Evolutionary conservation across 2,797 vertebrate species (phyloP).

Genomic region (Morus bassanus): DNA sequence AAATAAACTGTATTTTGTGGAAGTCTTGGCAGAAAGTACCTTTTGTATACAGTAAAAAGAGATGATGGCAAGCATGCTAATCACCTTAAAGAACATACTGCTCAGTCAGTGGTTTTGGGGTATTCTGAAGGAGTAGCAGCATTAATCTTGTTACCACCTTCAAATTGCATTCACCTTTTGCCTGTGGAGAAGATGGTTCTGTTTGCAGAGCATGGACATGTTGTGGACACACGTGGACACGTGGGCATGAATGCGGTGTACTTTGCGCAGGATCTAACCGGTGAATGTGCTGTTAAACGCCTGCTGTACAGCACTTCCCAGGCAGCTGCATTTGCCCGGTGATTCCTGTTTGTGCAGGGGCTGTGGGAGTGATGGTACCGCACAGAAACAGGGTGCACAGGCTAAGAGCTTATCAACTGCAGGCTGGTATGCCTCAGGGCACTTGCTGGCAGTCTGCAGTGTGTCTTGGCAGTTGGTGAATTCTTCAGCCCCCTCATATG

Average conservation of each 20-base stretch:
- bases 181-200: background rate
- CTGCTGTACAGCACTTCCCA: background rate
- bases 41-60: background rate
- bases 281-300: background rate
- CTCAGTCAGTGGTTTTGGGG: background rate
- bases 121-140: background rate
- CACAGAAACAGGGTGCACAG: background rate
- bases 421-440: background rate
- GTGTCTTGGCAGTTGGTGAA: background rate
- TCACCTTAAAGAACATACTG: background rate
- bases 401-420: background rate
- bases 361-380: background rate
- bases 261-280: background rate
- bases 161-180: background rate
- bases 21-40: background rate
- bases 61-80: background rate
- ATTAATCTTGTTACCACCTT: background rate
- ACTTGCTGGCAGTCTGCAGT: background rate
- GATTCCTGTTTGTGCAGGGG: background rate
- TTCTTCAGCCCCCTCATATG: background rate
- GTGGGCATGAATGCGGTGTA: rapidly evolving
- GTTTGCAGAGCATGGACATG: background rate
- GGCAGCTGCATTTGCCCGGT: background rate
- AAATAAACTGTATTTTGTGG: background rate
- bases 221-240: background rate